These are phyloP conservation scores for Prolemur simus DNA, from an alignment of 2,113 vertebrate genomes.

Conservation along the genomic window DNA sequence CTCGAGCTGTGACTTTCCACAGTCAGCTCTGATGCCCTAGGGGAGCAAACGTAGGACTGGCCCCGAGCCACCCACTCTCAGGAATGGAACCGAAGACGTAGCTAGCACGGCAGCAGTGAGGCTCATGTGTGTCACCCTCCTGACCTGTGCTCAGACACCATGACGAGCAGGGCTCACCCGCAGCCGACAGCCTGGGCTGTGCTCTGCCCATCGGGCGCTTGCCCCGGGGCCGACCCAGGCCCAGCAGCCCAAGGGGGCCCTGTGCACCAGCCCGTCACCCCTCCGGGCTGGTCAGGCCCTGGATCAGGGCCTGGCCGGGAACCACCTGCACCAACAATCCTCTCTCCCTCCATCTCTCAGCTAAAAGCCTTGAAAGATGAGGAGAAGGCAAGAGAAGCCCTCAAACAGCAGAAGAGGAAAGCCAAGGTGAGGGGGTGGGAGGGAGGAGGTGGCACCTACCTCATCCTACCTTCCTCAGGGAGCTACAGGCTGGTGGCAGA, in stretches of 20 bases:
- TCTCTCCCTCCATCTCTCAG: conserved; percentile 76
- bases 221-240: not conserved
- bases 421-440: conserved; percentile 85
- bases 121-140: not conserved
- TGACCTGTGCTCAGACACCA: not conserved
- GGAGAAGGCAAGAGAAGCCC: conserved; percentile 93
- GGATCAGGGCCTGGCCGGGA: not conserved
- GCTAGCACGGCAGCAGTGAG: not conserved
- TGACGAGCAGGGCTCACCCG: not conserved
- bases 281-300: too few relatives aligned
- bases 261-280: fast-evolving
- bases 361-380: conserved; percentile 93
- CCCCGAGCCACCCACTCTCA: not conserved
- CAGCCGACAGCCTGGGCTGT: not conserved
- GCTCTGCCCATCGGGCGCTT: not conserved
- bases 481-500: not conserved
- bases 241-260: not conserved
- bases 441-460: not conserved
- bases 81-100: not conserved
- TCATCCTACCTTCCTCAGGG: not conserved
- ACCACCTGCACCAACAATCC: not conserved
- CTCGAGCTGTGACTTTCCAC: not conserved
- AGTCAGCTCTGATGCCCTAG: not conserved
- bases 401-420: conserved; percentile 93
- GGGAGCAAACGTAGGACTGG: not conserved